Base-by-base conservation (phyloP, 1,140 invertebrate species). In the Eupeodes corollae region DNA sequence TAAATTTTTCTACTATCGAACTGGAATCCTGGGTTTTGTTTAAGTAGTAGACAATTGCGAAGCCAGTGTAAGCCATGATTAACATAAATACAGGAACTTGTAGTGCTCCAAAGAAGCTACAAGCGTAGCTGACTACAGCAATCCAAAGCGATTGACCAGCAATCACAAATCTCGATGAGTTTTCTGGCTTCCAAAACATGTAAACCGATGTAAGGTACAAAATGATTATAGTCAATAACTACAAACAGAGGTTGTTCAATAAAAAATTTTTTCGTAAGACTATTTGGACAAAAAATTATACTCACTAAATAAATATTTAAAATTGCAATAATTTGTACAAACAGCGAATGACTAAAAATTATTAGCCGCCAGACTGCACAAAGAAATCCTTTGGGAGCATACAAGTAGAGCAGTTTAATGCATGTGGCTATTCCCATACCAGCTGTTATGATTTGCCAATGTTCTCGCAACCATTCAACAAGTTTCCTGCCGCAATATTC, bases 401-500 rank as follows among this genome's bases (percentile, higher is more conserved):
- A 77, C 41, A 65, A 58, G 14, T 73, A 75, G 33, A 72, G 54
- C 13, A 70, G 50, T 37, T 67, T 64, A 8, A 59, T 46, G 21
- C 60, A 58, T 1, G 58, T 44, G 12, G 62, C 51, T 9, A 67
- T 32, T 14, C 56, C 52, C 1, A 71, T 35, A 5, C 52, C 53
- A 9, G 57, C 60, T 0, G 72, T 43, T 16, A 83, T 70, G 2
- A 75, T 63, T 51, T 77, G 79, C 53, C 79, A 57, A 46, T 76
- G 70, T 30, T 72, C 71, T 49, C 71, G 63, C 1, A 80, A 47
- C 57, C 75, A 75, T 31, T 65, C 66, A 2, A 82, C 84, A 30
- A 91, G 62, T 16, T 66, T 59, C 38, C 89, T 79, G 0, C 87
- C 82, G 6, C 79, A 59, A 47, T 75, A 70, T 56, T 86, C 79